Base-by-base conservation (phyloP, 2,888 invertebrate species). In the Crioceris asparagi region DNA sequence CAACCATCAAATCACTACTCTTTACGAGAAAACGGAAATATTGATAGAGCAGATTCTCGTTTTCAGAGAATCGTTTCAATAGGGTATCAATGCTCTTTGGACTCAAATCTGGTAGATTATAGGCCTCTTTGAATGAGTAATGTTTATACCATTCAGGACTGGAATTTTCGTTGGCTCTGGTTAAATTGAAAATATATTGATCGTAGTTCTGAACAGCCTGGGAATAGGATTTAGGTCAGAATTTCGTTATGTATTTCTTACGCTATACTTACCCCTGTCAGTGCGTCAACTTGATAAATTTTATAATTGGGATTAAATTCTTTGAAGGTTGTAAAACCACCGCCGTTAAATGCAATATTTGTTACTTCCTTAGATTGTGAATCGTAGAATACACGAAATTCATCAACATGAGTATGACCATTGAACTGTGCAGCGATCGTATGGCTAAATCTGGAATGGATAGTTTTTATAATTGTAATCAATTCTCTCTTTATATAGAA, bases 391-490 rank as follows among this genome's bases (percentile, higher is more conserved):
- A 87, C 61, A 50, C 74, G 73, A 51, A 83, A 73, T 55, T 81
- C 79, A 49, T 87, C 86, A 1, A 69, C 69, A 55, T 88, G 87
- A 0, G 79, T 78, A 57, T 88, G 87, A 0, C 87, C 90, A 53
- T 80, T 84, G 60, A 88, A 90, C 59, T 86, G 82, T 0, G 76
- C 86, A 1, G 79, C 73, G 29, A 92, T 65, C 25, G 91, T 79
- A 52, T 90, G 86, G 0, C 92, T 88, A 56, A 54, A 60, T 59
- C 87, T 79, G 36, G 43, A 43, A 44, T 14, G 17, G 15, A 35
- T 26, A 35, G 17, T 17, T 2, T 17, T 29, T 16, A 29, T 15
- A 8, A 8, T 14, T 17, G 16, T 11, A 18, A 12, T 12, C 17
- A 25, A 16, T n/a, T n/a, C 15, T 18, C 16, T 31, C 18, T 17